Conservation (phyloP, 2,113 vertebrate genomes). For the Zootoca vivipara region DNA sequence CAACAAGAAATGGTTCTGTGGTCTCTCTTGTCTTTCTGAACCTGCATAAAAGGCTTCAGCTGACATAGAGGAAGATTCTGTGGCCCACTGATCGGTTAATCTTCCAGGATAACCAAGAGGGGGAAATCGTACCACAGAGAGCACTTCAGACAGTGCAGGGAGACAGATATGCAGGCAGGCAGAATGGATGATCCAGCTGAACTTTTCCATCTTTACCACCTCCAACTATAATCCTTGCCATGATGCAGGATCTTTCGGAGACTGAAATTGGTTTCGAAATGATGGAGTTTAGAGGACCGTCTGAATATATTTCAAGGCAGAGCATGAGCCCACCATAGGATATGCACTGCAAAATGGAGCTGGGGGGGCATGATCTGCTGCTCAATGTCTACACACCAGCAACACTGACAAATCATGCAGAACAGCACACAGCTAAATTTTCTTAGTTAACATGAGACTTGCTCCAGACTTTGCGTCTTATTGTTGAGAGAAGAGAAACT, state of each 20-base stretch:
- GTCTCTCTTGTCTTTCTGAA: not conserved
- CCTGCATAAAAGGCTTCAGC: slow-evolving; percentile 2
- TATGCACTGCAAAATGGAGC: slow-evolving; percentile 7
- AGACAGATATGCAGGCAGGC: slow-evolving; percentile 1
- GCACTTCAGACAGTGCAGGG: not conserved
- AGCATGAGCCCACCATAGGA: not conserved
- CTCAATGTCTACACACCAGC: not conserved
- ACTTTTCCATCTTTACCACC: slow-evolving; percentile 20
- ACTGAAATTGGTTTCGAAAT: slow-evolving; percentile 34
- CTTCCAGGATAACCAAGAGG: not conserved
- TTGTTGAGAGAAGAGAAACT: too few relatives aligned
- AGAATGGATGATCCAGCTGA: not conserved
- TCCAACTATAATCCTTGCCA: slow-evolving; percentile 10
- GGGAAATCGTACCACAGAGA: not conserved
- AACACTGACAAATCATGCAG: not conserved
- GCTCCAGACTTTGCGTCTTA: not conserved
- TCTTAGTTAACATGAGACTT: not conserved
- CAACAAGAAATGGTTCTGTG: not conserved
- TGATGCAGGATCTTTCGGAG: not conserved
- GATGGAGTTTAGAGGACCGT: not conserved
- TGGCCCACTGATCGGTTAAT: slow-evolving; percentile 1
- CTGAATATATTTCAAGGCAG: not conserved
- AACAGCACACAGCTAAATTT: not conserved
- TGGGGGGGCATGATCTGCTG: not conserved
- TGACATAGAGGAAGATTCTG: slow-evolving; percentile 14